Conservation (phyloP, 2,113 vertebrate genomes). For the Nothoprocta pentlandii region DNA sequence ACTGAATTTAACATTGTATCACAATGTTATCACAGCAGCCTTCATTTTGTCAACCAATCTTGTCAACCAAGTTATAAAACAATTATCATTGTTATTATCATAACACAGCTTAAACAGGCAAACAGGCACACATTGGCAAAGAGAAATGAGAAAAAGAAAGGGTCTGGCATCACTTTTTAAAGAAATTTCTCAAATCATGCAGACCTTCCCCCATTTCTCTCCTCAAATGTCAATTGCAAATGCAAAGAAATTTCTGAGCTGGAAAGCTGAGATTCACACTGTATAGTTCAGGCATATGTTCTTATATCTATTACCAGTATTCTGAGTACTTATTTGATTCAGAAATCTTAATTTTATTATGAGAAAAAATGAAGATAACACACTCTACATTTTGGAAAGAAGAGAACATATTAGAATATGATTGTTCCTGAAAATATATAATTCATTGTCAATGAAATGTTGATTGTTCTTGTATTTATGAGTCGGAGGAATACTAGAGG, state of each 20-base stretch:
- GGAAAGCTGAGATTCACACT: neutral
- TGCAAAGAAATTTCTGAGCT: neutral
- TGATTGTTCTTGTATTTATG: neutral
- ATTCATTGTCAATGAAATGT: neutral
- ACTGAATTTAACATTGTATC: neutral
- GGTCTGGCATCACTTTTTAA: neutral
- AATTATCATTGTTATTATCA: too few species aligned
- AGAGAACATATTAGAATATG: neutral
- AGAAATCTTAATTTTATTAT: neutral
- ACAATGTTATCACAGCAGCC: neutral
- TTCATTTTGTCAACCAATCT: neutral
- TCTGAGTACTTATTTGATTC: neutral
- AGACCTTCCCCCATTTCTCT: neutral
- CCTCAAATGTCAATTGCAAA: neutral
- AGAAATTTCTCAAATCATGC: neutral
- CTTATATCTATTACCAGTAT: neutral
- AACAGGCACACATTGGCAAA: neutral
- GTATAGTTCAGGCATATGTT: neutral
- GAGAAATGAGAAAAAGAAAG: neutral
- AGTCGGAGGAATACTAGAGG: neutral
- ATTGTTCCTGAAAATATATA: neutral
- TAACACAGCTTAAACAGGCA: too few species aligned
- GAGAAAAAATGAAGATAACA: neutral
- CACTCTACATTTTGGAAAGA: neutral
- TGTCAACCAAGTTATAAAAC: too few species aligned